These are phyloP conservation scores for Drusus annulatus DNA, from an alignment of 1,140 invertebrate genomes.

Conservation along the genomic window DNA sequence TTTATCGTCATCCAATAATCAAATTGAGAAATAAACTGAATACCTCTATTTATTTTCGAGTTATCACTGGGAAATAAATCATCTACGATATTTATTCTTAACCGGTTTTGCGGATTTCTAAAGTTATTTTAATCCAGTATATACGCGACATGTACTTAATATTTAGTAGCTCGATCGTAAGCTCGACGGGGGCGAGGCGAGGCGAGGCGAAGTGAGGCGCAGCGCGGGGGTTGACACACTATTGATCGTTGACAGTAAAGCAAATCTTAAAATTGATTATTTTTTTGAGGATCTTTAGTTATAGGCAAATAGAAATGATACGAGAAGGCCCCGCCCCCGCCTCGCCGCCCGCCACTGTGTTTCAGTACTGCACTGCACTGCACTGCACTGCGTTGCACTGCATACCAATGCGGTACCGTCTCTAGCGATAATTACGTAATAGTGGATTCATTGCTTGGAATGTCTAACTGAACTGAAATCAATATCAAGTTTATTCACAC, in stretches of 20 bases:
- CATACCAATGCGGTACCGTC: not conserved
- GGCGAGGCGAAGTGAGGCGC: not conserved
- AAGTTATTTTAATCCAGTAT: slow-evolving; percentile 44
- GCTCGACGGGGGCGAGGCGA: slow-evolving; percentile 22
- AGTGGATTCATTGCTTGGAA: slow-evolving; percentile 39
- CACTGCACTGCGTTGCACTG: too few relatives aligned
- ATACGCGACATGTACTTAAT: slow-evolving; percentile 54
- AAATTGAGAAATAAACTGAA: slow-evolving; percentile 57
- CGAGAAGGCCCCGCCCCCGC: slow-evolving; percentile 4
- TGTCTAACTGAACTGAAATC: slow-evolving; percentile 26
- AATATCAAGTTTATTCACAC: slow-evolving; percentile 9
- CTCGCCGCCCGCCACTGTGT: not conserved
- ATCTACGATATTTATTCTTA: slow-evolving; percentile 54
- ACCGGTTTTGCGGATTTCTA: slow-evolving; percentile 48
- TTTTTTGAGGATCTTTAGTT: slow-evolving; percentile 53
- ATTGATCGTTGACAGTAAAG: slow-evolving; percentile 55
- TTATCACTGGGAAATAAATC: slow-evolving; percentile 46
- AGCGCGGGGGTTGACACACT: slow-evolving; percentile 34
- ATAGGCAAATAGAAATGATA: slow-evolving; percentile 43
- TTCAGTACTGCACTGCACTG: too few relatives aligned
- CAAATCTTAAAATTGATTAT: slow-evolving; percentile 55
- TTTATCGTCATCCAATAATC: slow-evolving; percentile 48
- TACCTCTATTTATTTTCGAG: slow-evolving; percentile 60
- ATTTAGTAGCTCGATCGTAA: not conserved
- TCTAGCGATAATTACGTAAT: slow-evolving; percentile 23